Evolutionary conservation across 2,113 vertebrate species (phyloP).

Genomic region (Dicrurus megarhynchus): DNA sequence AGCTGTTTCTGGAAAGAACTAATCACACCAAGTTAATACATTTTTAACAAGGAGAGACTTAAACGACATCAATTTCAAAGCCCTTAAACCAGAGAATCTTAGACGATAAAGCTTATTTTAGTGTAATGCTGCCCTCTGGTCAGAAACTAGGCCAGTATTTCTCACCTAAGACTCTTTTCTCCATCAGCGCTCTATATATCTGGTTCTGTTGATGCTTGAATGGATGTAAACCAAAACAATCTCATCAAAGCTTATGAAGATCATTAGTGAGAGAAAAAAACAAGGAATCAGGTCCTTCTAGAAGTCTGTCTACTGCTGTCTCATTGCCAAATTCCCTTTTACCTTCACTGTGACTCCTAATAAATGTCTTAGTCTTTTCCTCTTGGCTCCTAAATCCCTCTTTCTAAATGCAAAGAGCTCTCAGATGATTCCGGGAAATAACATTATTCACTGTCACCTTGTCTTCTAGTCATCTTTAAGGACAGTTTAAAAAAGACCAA

Average conservation of each 20-base stretch:
- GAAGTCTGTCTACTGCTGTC: neutral
- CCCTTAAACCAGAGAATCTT: neutral
- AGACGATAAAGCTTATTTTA: neutral
- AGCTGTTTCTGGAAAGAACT: neutral
- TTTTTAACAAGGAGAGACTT: neutral
- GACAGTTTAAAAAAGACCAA: neutral
- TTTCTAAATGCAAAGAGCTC: neutral
- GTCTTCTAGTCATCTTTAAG: neutral
- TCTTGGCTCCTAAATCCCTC: neutral
- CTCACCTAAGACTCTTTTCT: neutral
- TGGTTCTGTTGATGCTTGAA: neutral
- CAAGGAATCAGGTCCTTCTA: neutral
- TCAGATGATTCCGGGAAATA: neutral
- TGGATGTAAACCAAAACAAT: neutral
- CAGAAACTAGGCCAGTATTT: neutral
- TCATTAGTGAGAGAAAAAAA: neutral
- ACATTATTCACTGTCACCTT: neutral
- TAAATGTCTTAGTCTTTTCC: neutral
- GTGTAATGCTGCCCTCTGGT: neutral
- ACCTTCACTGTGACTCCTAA: neutral
- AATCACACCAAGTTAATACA: neutral
- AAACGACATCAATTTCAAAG: neutral
- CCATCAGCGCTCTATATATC: neutral
- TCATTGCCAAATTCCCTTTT: neutral
- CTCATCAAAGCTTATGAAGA: neutral